Percentiles rank a stretch among this genome's conserved stretches.
phyloP scores from a whole-genome alignment of 2,888 invertebrate genomes.

The Lydus trimaculatus region DNA sequence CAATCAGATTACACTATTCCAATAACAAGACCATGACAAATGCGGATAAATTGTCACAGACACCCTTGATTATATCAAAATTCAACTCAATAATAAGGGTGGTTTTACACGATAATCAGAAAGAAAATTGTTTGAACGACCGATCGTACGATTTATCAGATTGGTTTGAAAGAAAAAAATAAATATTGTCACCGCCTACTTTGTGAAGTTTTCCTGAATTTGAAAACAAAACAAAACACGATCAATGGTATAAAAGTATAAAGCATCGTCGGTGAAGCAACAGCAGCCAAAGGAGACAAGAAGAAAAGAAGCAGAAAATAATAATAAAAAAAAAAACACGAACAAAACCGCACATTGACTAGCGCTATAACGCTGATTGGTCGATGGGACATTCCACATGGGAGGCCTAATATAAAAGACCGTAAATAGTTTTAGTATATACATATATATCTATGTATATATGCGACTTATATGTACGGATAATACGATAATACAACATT shows the following conservation, averaged over 20 bases:
- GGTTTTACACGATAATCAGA: neutral
- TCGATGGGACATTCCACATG: conserved; percentile 46
- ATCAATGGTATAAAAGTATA: too few relatives aligned
- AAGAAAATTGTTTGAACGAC: neutral
- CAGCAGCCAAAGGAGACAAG: conserved; percentile 41
- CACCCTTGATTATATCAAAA: conserved; percentile 1
- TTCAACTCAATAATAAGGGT: neutral
- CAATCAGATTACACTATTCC: conserved; percentile 53
- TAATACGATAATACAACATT: neutral
- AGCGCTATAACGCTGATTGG: conserved; percentile 48
- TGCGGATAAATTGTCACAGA: conserved; percentile 24
- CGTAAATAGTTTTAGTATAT: too few relatives aligned
- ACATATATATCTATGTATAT: too few relatives aligned
- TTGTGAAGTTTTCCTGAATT: conserved; percentile 42
- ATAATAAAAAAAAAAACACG: too few relatives aligned
- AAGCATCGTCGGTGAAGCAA: too few relatives aligned
- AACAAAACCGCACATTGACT: too few relatives aligned
- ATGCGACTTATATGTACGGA: too few relatives aligned
- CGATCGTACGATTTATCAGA: too few relatives aligned
- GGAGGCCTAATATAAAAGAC: conserved; percentile 42
- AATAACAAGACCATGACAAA: conserved; percentile 55
- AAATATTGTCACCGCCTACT: conserved; percentile 51
- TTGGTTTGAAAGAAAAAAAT: too few relatives aligned
- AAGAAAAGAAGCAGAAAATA: conserved; percentile 43
- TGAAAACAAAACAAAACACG: too few relatives aligned